Evolutionary conservation across 2,113 vertebrate genomes (phyloP), one percentile per base, ranked within the genome.

Genomic region (Lipophrys pholis): DNA sequence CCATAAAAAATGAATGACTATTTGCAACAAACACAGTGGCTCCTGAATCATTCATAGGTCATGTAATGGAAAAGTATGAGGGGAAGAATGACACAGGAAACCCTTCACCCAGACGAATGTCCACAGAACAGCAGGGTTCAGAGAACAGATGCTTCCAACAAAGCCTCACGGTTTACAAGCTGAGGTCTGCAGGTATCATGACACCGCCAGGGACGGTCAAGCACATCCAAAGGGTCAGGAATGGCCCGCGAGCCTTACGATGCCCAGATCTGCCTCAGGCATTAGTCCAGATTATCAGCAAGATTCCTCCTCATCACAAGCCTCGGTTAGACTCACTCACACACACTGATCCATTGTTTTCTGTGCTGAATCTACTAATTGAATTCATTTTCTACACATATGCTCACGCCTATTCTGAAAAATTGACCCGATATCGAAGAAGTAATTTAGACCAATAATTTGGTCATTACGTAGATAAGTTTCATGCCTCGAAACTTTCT

Each of bases 1-100:
- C 69, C 35, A 91, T 93, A 62, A 92, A 93, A 92, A 86, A 91
- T 92, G 49, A 87, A 93, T 91, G 74, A 87, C 76, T 87, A 87
- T 91, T 86, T 89, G 88, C 81, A 90, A 90, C 83, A 91, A 91
- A 93, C 89, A 91, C 80, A 67, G 86, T 76, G 68, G 59, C 81
- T 85, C 61, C 65, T 93, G 88, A 90, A 93, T 91, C 81, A 91
- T 93, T 91, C 78, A 93, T 90, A 80, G 69, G 61, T 65, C 72
- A 59, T 80, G 85, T 90, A 92, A 92, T 91, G 86, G 90, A 88
- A 91, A 87, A 88, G 82, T 71, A 85, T 78, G 73, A 56, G 43
- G 73, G 58, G 54, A 78, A 7, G 4, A 57, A 71, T 69, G 78
- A 90, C 76, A 76, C 46, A 64, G 63, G 64, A 36, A 85, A 75